Percentiles rank a stretch among this genome's conserved stretches.
Conservation (phyloP, 2,888 invertebrate genomes). For the Drosophila kuntzei region DNA sequence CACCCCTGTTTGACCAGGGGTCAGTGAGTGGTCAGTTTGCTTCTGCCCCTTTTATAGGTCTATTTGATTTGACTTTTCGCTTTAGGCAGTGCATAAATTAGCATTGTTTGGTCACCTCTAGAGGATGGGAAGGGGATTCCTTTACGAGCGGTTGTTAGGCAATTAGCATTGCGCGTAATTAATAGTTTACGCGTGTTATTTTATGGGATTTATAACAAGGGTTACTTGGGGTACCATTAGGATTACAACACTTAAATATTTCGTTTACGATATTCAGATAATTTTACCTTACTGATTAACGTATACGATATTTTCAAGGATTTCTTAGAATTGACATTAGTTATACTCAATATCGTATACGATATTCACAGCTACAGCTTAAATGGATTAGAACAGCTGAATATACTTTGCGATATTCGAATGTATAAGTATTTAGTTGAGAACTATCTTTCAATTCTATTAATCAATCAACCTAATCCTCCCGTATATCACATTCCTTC, state of each 20-base stretch:
- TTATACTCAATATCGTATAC: not conserved
- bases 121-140: slow-evolving; percentile 11
- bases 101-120: slow-evolving; percentile 43
- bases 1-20: slow-evolving; percentile 55
- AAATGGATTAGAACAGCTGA: not conserved
- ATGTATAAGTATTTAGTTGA: not conserved
- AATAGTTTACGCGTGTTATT: slow-evolving; percentile 44
- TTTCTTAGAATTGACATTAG: too few relatives aligned
- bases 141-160: slow-evolving; percentile 46
- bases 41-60: slow-evolving; percentile 63
- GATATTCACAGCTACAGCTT: not conserved
- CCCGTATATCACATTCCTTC: not conserved
- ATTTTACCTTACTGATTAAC: too few relatives aligned
- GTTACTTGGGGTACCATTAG: too few relatives aligned
- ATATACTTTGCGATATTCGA: not conserved
- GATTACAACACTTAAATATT: too few relatives aligned
- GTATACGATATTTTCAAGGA: too few relatives aligned
- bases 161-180: slow-evolving; percentile 69
- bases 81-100: slow-evolving; percentile 79
- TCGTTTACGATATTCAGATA: too few relatives aligned
- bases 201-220: slow-evolving; percentile 10
- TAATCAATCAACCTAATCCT: slow-evolving; percentile 7
- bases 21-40: slow-evolving; percentile 62
- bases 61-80: slow-evolving; percentile 75
- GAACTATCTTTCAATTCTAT: not conserved